Evolutionary conservation across 2,888 invertebrate species (phyloP).

Genomic region (Lasioglossum lativentre): DNA sequence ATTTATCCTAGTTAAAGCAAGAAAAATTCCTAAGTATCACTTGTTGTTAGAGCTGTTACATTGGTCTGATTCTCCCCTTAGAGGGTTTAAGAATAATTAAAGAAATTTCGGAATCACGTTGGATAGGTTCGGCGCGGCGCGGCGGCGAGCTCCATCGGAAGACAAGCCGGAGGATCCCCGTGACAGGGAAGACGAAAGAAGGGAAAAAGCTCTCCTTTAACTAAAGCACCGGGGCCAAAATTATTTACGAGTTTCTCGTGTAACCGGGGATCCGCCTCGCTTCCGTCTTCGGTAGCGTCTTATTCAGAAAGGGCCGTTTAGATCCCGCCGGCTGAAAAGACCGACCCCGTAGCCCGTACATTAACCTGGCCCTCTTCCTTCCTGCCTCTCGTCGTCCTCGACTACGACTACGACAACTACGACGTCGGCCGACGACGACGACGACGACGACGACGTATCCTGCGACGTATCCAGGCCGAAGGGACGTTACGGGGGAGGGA

Average conservation of each 20-base stretch:
- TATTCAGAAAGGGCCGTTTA: conserved; percentile 57
- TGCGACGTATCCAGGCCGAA: conserved; percentile 49
- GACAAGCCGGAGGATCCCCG: neutral
- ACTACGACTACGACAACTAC: conserved; percentile 16
- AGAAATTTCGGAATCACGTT: too few relatives aligned
- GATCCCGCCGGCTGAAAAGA: conserved; percentile 50
- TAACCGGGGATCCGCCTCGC: conserved; percentile 41
- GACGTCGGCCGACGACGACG: conserved; percentile 22
- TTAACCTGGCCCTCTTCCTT: conserved; percentile 55
- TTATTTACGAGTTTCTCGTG: conserved; percentile 52
- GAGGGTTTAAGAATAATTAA: too few relatives aligned
- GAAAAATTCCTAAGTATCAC: too few relatives aligned
- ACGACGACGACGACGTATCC: conserved; percentile 37
- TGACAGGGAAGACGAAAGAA: neutral
- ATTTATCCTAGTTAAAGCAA: too few relatives aligned
- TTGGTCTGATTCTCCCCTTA: too few relatives aligned
- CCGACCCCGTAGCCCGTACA: conserved; percentile 54
- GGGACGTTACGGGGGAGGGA: neutral
- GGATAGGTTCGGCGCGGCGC: neutral
- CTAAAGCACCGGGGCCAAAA: conserved; percentile 22
- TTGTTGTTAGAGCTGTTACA: too few relatives aligned
- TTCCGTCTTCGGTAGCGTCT: conserved; percentile 57
- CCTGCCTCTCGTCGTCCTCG: conserved; percentile 56
- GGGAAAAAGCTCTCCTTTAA: neutral
- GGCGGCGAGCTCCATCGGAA: neutral